Base-by-base conservation (phyloP, 2,888 invertebrate species). In the Pandemis corylana region DNA sequence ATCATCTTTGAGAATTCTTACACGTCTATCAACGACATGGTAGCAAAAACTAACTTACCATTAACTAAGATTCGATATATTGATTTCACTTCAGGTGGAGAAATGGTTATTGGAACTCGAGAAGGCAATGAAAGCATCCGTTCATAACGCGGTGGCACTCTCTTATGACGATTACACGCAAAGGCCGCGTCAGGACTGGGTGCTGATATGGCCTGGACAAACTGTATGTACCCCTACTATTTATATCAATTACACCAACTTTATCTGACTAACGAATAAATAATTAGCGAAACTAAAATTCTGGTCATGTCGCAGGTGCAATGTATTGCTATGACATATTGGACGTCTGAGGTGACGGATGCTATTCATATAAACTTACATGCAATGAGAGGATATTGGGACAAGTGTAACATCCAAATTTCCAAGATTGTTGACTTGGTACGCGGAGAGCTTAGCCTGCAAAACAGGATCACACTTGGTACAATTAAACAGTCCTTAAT, bases 41-140 rank as follows among this genome's bases (percentile, higher is more conserved):
- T 51, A 5, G 5, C 7, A n/a, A n/a, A 4, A 51, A n/a, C 5
- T 51, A n/a, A 13, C 6, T n/a, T 51, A 51, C n/a, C 28, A 4
- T 20, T 59, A 20, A 7, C 20, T 20, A 10, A 28, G 56, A n/a
- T 56, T 20, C 64, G 56, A 70, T 20, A 10, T 46, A 36, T 36
- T 36, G 28, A 36, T 36, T 0, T 36, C 41, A 63, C 62, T 41
- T 61, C 51, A 95, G 94, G 95, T 99, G 0, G 99, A 99, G 88
- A 99, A 98, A 93, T 99, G 99, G 99, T 92, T 99, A 71, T 90
- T 97, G 12, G 98, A 99, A 84, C 91, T 99, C 63, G 99, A 99
- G 89, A 91, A 90, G 13, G 95, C 96, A 76, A 99, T 99, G 98
- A 97, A 98, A 84, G 96, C 96, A 78, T 98, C 98, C 20, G 95